Evolutionary conservation across 2,797 vertebrate species (phyloP).

Genomic region (Rachycentron canadum): DNA sequence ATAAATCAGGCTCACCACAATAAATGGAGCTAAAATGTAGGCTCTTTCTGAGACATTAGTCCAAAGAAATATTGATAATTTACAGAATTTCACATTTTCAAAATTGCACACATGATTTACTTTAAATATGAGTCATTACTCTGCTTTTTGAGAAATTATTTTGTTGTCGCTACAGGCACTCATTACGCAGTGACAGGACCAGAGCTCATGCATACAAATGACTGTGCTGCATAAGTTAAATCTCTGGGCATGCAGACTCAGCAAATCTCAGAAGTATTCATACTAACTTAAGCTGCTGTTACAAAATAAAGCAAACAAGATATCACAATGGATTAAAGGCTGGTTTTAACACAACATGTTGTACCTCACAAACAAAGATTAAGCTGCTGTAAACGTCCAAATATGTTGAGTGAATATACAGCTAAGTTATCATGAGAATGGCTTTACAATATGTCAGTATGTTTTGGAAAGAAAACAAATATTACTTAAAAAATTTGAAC

Average conservation of each 20-base stretch:
- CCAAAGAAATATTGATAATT: slow-evolving; percentile 10
- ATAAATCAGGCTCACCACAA: neutral
- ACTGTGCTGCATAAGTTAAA: slow-evolving; percentile 33
- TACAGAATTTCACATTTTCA: neutral
- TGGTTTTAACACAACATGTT: too few species aligned
- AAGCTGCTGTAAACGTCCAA: neutral
- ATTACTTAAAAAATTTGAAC: neutral
- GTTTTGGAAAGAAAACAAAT: slow-evolving; percentile 3
- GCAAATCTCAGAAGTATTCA: slow-evolving; percentile 35
- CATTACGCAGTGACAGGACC: slow-evolving; percentile 44
- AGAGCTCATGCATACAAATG: slow-evolving; percentile 53
- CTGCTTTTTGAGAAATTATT: slow-evolving; percentile 22
- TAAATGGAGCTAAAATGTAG: neutral
- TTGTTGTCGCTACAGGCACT: slow-evolving; percentile 36
- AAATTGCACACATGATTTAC: slow-evolving; percentile 25
- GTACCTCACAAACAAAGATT: neutral
- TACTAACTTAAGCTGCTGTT: neutral
- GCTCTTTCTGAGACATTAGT: neutral
- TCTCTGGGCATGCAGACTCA: slow-evolving; percentile 37
- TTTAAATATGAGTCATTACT: slow-evolving; percentile 36
- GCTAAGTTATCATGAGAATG: neutral
- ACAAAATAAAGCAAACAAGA: slow-evolving; percentile 5
- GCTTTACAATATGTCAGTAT: neutral
- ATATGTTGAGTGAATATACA: neutral
- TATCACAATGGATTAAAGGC: neutral